Evolutionary conservation across 2,113 vertebrate genomes (phyloP), one percentile per base, ranked within the genome.

Genomic region (Sprattus sprattus): DNA sequence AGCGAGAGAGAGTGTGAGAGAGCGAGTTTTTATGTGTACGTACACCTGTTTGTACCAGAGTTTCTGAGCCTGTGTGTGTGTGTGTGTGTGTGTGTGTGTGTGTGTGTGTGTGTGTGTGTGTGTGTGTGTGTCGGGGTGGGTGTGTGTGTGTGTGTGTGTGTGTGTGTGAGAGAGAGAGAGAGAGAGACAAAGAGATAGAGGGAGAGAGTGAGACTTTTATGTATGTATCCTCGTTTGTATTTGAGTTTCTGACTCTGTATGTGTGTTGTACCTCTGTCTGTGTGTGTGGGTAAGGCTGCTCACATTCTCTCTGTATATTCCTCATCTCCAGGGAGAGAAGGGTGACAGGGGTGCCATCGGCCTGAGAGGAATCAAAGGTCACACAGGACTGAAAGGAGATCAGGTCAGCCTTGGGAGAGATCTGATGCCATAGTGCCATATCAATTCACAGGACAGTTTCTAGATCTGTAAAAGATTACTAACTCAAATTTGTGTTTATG

Each of bases 381-480:
- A 96, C 49, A 94, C 95, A 20, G 95, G 95, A 86, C 85, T 89
- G 84, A 95, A 95, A 93, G 95, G 95, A 44, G 95, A 96, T 46
- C 93, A 92, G 95, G 95, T 94, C 80, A 89, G 89, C 10, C 3
- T 25, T 22, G 11, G 39, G 13, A 86, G 2, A 25, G 16, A 86
- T n/a, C 6, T 20, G 13, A 64, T 47, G 71, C 11, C 71, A 10
- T 25, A 2, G n/a, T 46, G 83, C 15, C 15, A 16, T 32, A 39
- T 39, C 71, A 78, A 11, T 18, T 4, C 67, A 28, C 13, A 4
- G 1, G 44, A 64, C 60, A n/a, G 22, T 64, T 44, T n/a, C 8
- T 6, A 10, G 8, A 71, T 16, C 52, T 22, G n/a, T 50, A 32
- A 47, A 39, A 86, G 45, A 64, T 4, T 11, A 71, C 6, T 22